Evolutionary conservation across 2,797 vertebrate genomes (phyloP).

Genomic region (Gymnothorax reevesii): DNA sequence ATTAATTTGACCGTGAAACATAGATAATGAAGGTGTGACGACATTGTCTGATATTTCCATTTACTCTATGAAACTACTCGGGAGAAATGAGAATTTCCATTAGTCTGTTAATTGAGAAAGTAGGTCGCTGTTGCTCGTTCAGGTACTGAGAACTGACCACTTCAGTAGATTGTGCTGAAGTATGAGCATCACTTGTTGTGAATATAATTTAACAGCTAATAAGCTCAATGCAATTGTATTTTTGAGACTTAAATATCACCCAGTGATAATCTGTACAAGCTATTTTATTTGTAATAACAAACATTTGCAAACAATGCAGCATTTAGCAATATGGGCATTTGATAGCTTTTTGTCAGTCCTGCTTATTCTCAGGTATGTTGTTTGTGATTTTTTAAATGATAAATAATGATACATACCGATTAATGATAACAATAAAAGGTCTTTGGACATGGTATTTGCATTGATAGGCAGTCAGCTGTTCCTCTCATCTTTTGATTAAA

Average conservation of each 20-base stretch:
- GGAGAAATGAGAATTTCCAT: slow-evolving; percentile 14
- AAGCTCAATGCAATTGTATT: background rate
- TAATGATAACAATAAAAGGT: background rate
- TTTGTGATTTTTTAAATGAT: background rate
- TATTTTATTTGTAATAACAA: background rate
- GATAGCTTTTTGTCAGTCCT: background rate
- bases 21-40: slow-evolving; percentile 8
- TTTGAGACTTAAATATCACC: background rate
- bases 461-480: slow-evolving; percentile 19
- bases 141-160: slow-evolving; percentile 8
- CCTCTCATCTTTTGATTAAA: slow-evolving; percentile 18
- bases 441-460: background rate
- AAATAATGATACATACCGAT: too few relatives aligned
- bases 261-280: background rate
- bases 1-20: slow-evolving; percentile 3
- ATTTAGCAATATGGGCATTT: background rate
- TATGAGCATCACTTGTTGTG: background rate
- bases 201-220: slow-evolving; percentile 13
- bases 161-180: background rate
- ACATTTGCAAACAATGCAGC: background rate
- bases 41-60: slow-evolving; percentile 15
- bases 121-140: slow-evolving; percentile 6
- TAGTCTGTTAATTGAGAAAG: slow-evolving; percentile 19
- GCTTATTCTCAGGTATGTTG: background rate
- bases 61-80: slow-evolving; percentile 9